A percentile compares a stretch with the other conserved stretches of the same genome.
Evolutionary conservation across 92 coral and sea anemone species (phyloP).

Genomic region (Actinostola sp.): DNA sequence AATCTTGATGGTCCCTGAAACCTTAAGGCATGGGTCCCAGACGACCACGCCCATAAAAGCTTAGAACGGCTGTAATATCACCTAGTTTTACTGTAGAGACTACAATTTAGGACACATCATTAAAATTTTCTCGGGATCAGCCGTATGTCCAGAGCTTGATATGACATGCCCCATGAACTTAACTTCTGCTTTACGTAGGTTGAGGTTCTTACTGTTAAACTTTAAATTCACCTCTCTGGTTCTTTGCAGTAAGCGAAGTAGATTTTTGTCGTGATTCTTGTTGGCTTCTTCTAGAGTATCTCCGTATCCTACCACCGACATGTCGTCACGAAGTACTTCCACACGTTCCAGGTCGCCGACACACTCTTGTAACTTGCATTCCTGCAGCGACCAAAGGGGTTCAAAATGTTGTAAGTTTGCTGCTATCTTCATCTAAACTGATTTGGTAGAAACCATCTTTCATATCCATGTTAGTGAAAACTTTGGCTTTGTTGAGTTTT

Average conservation of each 20-base stretch:
- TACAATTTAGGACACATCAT: no score
- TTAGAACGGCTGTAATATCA: no score
- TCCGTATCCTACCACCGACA: conserved; percentile 51
- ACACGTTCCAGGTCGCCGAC: conserved; percentile 56
- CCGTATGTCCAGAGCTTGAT: no score
- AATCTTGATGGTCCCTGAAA: no score
- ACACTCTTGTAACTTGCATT: conserved; percentile 55
- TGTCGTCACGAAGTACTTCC: conserved; percentile 54
- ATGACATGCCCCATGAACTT: no score
- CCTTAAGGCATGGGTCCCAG: no score
- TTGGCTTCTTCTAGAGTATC: conserved; percentile 52
- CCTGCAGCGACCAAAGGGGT: conserved; percentile 6
- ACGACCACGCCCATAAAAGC: no score
- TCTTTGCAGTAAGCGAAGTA: conserved; percentile 29
- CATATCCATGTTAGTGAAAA: background rate
- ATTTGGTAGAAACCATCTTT: background rate
- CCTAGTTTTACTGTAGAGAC: no score
- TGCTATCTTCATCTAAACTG: background rate
- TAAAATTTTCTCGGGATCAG: no score
- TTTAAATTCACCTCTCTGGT: conserved; percentile 43
- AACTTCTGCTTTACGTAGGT: conserved; percentile 41
- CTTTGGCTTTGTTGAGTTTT: background rate
- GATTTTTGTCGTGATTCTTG: conserved; percentile 48
- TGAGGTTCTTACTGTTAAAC: conserved; percentile 64
- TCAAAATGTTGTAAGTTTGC: no score